Base-by-base conservation (phyloP, 2,113 vertebrate species). In the Felis chaus region DNA sequence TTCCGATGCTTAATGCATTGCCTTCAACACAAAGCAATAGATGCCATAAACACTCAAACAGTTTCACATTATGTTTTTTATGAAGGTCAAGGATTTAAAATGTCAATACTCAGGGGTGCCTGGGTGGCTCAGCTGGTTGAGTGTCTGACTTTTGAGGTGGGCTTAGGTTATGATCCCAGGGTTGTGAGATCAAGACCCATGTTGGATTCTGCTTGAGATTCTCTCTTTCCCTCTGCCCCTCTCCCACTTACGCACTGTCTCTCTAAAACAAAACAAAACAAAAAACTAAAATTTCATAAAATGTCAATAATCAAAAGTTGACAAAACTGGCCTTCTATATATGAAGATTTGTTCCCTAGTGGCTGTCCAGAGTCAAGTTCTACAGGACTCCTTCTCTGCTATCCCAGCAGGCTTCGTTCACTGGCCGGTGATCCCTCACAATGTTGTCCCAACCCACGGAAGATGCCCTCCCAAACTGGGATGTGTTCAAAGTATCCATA, bases 11-110 rank as follows among this genome's bases (percentile, higher is more conserved):
- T 91, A 18, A 11, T 2, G 10, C 3, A 27, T 14, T 39, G 4
- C 14, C 48, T 78, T 25, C 21, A 80, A 93, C 11, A 48, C 19
- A 89, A 91, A 91, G 39, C 13, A 69, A 21, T 9, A 74, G 69
- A 61, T 9, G 25, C 45, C 27, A 7, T 68, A 93, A 73, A 31
- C 25, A 82, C 25, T 61, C 27, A 80, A 89, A n/a, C 11, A 61
- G 65, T 95, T 93, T 91, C 31, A 85, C 29, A 23, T 69, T 89
- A 48, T 39, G 1, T 41, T 69, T 79, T 65, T 9, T 36, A 53
- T 41, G 79, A 96, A 93, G 31, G 3, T 88, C 68, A 91, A 96
- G 11, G 16, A 84, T 94, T 76, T 85, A 55, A 81, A 48, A 79
- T 66, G 2, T 79, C 45, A 85, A 5, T 89, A 86, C 16, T 76